Evolutionary conservation across 2,113 vertebrate species (phyloP), one percentile per base, ranked within the genome.

Genomic region (Cacatua alba): DNA sequence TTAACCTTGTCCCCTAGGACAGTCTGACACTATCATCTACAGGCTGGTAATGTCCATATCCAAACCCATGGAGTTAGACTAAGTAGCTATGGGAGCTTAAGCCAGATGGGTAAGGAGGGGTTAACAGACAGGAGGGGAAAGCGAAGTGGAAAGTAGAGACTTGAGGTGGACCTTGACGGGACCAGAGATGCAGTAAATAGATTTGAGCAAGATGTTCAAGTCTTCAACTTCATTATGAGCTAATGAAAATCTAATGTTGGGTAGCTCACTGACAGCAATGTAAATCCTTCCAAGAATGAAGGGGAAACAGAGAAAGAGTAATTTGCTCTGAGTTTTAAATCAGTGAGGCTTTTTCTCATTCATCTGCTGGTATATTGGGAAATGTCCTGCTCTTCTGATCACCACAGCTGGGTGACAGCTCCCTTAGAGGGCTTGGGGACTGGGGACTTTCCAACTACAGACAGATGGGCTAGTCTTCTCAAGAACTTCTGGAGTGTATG

Each of bases 391-490:
- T 70, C 41, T 68, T 70, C n/a, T 25, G 3, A 39, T 37, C 10
- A 8, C 26, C 43, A 43, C 68, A 62, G 52, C 21, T 41, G 33
- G 11, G 37, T 7, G 14, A 86, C 25, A 68, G 69, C 18, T 82
- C 52, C 55, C 24, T 82, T 0, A 0, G 24, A 49, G n/a, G 13
- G 20, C n/a, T 0, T 31, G 25, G 14, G 53, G 53, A 77, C 28
- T 51, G 17, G 3, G 35, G 33, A 48, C 41, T 48, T 41, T 29
- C 65, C 60, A 86, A 5, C 26, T 49, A 68, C 49, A 57, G 8
- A 18, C 5, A 51, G 14, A 39, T 6, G 25, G 39, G 74, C 15
- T 24, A 21, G 13, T 29, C 62, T 70, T 70, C 46, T 59, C 16
- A 60, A 69, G 69, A 92, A 33, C 13, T 76, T 41, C 43, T 65